Base-by-base conservation (phyloP, 2,797 vertebrate species). In the Coracias cyanogaster region DNA sequence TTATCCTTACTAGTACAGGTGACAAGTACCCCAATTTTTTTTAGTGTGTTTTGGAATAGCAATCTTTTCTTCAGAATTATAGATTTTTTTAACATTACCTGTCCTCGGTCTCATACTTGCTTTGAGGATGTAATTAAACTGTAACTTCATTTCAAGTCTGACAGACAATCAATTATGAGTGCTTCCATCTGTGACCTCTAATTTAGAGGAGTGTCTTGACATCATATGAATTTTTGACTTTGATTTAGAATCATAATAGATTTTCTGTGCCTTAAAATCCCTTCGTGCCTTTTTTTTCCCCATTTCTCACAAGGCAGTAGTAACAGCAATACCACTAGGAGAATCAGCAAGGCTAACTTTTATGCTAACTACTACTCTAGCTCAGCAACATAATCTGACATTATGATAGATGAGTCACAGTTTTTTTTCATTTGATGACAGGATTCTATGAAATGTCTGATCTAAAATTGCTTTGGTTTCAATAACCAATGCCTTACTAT, bases 1-100 rank as follows among this genome's bases (percentile, higher is more conserved):
- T 12, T 2, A 41, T 52, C 12, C 2, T 74, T 2, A 0, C 31
- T 52, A 41, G 5, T 2, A 41, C 0, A 3, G n/a, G 6, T 0
- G 6, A 43, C 22, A 71, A 83, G 7, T 9, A 29, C 3, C 46
- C 6, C 13, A 1, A 9, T 45, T n/a, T 64, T 64, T 71, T 54
- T 54, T 3, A 22, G 7, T 48, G 22, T 49, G 4, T 18, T 71
- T 89, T 52, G 58, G 13, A 6, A 35, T 39, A 71, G 5, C 1
- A 89, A 69, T 7, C 7, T 94, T 91, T 74, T 80, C 31, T 80
- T 81, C 31, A 61, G 25, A 82, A 54, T 20, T 62, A 69, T 6
- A 85, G 67, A 76, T 74, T 80, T 92, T 81, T 64, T 21, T 41
- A 67, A 62, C 24, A 43, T 79, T 92, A 90, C 43, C 26, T 52